phyloP scores from a whole-genome alignment of 2,113 vertebrate genomes.

The Eira barbara region DNA sequence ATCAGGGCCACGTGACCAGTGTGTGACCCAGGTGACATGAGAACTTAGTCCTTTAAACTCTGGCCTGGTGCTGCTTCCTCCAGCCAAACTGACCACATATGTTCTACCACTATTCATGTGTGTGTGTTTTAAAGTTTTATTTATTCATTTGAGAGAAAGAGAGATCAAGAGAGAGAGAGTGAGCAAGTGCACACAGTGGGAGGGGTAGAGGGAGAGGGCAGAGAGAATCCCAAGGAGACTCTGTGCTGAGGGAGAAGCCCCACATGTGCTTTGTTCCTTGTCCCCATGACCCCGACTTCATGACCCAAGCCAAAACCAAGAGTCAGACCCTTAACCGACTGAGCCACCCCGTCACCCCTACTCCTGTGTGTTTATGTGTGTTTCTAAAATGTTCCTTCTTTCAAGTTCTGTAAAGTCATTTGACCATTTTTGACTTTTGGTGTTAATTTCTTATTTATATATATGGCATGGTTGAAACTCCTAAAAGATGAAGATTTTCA shows the following conservation, averaged over 20 bases:
- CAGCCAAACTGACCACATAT: not conserved
- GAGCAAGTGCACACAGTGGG: not conserved
- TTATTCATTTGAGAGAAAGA: not conserved
- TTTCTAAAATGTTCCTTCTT: not conserved
- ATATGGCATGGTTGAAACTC: not conserved
- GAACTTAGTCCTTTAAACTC: not conserved
- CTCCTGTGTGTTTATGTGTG: accelerated
- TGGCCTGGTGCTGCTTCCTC: not conserved
- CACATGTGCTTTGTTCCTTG: not conserved
- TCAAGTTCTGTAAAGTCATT: not conserved
- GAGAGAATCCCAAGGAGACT: not conserved
- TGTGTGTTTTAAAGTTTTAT: not conserved
- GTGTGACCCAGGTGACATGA: not conserved
- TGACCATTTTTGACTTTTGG: not conserved
- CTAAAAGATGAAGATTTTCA: not conserved
- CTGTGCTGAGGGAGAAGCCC: not conserved
- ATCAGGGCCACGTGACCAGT: not conserved
- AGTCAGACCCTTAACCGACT: not conserved
- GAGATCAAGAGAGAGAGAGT: not conserved
- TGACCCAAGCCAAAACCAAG: not conserved
- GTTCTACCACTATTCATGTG: not conserved
- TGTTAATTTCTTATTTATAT: not conserved
- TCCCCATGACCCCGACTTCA: not conserved
- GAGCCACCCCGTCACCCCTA: not conserved
- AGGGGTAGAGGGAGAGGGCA: not conserved